These are phyloP conservation scores for Lycia hirtaria DNA, from an alignment of 2,888 invertebrate species.

Conservation along the genomic window DNA sequence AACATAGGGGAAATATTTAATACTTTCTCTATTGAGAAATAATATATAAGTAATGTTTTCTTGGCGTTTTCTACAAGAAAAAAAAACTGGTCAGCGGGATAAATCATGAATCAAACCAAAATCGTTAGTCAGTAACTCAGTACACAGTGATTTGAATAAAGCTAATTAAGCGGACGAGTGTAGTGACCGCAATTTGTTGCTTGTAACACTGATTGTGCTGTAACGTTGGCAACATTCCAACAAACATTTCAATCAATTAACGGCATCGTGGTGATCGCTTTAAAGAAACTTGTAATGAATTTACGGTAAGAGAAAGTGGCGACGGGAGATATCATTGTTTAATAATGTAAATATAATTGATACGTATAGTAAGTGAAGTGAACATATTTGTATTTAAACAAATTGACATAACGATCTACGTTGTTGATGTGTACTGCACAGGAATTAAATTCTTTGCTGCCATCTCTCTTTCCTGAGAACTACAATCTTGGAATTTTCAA, in stretches of 20 bases:
- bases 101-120: neutral
- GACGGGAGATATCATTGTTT: too few relatives aligned
- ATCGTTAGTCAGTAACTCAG: neutral
- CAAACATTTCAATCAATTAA: constrained; percentile 28
- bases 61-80: too few relatives aligned
- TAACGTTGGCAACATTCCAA: constrained; percentile 33
- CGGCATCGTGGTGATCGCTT: constrained; percentile 14
- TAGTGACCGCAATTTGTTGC: constrained; percentile 13
- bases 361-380: neutral
- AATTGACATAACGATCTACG: too few relatives aligned
- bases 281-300: constrained; percentile 1
- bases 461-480: too few relatives aligned
- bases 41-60: too few relatives aligned
- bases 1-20: too few relatives aligned
- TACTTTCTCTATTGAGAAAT: too few relatives aligned
- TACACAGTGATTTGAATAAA: constrained; percentile 1
- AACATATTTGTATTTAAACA: neutral
- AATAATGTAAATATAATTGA: neutral
- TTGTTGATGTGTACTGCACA: too few relatives aligned
- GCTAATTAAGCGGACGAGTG: constrained; percentile 8
- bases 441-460: too few relatives aligned
- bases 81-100: too few relatives aligned
- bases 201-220: constrained; percentile 29
- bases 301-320: constrained; percentile 6
- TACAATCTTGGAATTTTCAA: too few relatives aligned